A percentile compares a stretch with the other conserved stretches of the same genome.
Conservation (phyloP, 1,140 invertebrate genomes). For the Hypothenemus hampei region DNA sequence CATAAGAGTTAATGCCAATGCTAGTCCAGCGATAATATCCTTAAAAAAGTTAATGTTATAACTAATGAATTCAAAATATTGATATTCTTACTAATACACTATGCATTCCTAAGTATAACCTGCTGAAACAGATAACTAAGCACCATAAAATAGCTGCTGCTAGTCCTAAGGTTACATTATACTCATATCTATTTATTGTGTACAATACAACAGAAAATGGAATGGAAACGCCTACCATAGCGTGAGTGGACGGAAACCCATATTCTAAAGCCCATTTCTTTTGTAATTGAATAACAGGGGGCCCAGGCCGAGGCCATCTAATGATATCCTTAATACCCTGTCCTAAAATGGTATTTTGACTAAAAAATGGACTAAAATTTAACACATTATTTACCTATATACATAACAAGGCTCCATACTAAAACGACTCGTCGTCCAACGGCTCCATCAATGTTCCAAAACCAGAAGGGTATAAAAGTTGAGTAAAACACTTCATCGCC, state of each 20-base stretch:
- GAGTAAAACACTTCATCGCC: conserved; percentile 89
- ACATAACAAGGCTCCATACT: conserved; percentile 83
- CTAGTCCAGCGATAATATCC: conserved; percentile 73
- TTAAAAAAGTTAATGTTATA: too few species aligned
- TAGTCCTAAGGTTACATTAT: conserved; percentile 55
- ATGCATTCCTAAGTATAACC: conserved; percentile 91
- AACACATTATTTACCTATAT: conserved; percentile 64
- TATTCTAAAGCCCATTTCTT: conserved; percentile 84
- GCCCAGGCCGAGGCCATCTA: conserved; percentile 75
- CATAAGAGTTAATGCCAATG: conserved; percentile 63
- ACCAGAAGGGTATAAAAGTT: conserved; percentile 83
- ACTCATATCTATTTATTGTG: conserved; percentile 75
- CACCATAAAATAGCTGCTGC: conserved; percentile 62
- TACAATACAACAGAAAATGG: conserved; percentile 79
- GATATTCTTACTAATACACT: conserved; percentile 64
- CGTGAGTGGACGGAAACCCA: conserved; percentile 92
- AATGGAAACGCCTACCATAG: conserved; percentile 82
- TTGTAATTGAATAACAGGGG: conserved; percentile 77
- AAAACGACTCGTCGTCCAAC: conserved; percentile 73
- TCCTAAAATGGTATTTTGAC: conserved; percentile 49
- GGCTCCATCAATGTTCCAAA: conserved; percentile 86
- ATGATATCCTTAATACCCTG: conserved; percentile 86
- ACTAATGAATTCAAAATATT: too few species aligned
- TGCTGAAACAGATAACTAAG: conserved; percentile 71
- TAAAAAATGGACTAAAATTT: background rate